These are phyloP conservation scores for Philonicus albiceps DNA, from an alignment of 2,888 invertebrate species.

Conservation along the genomic window DNA sequence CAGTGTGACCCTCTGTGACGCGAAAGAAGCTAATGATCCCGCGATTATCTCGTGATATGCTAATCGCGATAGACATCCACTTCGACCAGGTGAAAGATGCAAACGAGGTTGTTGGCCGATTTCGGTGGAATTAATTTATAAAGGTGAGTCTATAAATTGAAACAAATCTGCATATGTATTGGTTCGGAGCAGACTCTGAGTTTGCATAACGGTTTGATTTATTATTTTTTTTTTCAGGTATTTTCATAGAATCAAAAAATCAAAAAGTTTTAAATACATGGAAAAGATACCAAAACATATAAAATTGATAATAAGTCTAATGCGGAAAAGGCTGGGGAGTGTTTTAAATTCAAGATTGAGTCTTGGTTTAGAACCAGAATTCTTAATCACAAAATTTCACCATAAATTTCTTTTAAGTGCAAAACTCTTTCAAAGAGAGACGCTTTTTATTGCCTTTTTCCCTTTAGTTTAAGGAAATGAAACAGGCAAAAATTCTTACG, in stretches of 20 bases:
- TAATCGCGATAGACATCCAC: neutral
- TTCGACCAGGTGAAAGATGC: neutral
- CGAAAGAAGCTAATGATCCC: neutral
- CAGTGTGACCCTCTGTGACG: neutral
- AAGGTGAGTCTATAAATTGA: neutral
- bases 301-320: neutral
- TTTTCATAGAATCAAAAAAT: neutral
- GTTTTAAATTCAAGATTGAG: too few relatives aligned
- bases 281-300: neutral
- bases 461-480: neutral
- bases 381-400: neutral
- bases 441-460: neutral
- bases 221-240: neutral
- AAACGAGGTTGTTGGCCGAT: neutral
- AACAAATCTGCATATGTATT: neutral
- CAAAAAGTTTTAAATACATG: neutral
- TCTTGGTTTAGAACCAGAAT: too few relatives aligned
- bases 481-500: neutral
- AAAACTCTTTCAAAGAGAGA: neutral
- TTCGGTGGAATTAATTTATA: neutral
- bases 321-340: too few relatives aligned
- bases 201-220: constrained; percentile 2
- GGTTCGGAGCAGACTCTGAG: neutral
- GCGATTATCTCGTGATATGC: neutral
- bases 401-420: neutral